Percentiles rank a stretch among this genome's conserved stretches.
Evolutionary conservation across 2,797 vertebrate genomes (phyloP).

Genomic region (Chromis chromis): DNA sequence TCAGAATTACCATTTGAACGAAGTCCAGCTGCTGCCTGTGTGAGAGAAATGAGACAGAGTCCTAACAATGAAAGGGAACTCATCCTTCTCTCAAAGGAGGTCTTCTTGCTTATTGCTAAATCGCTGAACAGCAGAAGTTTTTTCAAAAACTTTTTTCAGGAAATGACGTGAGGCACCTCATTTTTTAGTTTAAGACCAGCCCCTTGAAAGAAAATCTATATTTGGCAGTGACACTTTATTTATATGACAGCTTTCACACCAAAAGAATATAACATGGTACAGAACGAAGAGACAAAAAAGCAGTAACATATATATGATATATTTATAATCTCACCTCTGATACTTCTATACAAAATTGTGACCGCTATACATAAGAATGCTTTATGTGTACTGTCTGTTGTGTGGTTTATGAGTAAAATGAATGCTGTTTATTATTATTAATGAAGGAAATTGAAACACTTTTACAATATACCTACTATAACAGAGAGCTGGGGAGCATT

Average conservation of each 20-base stretch:
- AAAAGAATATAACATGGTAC: too few relatives aligned
- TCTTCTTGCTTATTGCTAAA: conserved; percentile 8
- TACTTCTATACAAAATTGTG: neutral
- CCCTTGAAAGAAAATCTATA: neutral
- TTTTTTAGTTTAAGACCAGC: conserved; percentile 3
- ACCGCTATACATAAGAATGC: neutral
- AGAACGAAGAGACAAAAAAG: too few relatives aligned
- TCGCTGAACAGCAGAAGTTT: neutral
- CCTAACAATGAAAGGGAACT: conserved; percentile 1
- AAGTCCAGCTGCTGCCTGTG: conserved; percentile 24
- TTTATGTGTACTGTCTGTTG: neutral
- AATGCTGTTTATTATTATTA: neutral
- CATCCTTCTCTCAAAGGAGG: conserved; percentile 33
- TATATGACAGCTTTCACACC: too few relatives aligned
- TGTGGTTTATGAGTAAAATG: neutral
- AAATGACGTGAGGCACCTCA: conserved; percentile 44
- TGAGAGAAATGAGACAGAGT: conserved; percentile 46
- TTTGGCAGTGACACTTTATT: too few relatives aligned
- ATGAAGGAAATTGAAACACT: neutral
- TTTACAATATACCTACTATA: neutral
- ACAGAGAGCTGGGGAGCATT: neutral
- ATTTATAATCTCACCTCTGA: neutral
- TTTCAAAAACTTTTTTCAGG: conserved; percentile 38
- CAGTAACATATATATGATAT: too few relatives aligned
- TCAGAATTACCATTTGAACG: conserved; percentile 62